phyloP scores from a whole-genome alignment of 2,797 vertebrate species.

The Darevskia nairensis region DNA sequence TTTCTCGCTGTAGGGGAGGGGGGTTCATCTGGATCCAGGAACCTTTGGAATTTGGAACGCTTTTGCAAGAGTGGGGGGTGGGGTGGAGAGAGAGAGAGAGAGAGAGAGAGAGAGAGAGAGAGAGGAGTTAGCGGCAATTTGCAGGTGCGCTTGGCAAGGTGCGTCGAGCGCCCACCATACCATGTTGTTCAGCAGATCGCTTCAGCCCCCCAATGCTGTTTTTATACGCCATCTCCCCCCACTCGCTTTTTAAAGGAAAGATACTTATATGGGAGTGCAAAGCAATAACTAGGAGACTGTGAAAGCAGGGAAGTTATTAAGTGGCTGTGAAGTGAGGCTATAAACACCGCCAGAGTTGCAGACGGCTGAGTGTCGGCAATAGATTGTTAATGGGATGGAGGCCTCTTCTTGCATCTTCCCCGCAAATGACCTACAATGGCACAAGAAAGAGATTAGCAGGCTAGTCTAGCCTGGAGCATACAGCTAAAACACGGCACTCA shows the following conservation, averaged over 20 bases:
- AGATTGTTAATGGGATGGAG: not conserved
- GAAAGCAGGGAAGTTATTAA: slow-evolving; percentile 31
- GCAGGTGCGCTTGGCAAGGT: slow-evolving; percentile 21
- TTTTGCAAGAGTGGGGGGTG: not conserved
- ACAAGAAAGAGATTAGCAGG: slow-evolving; percentile 19
- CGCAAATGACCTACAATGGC: not conserved
- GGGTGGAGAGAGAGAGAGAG: not conserved
- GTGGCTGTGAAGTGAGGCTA: slow-evolving; percentile 6
- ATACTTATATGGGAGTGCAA: slow-evolving; percentile 6
- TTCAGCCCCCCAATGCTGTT: slow-evolving; percentile 4
- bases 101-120: too few species aligned
- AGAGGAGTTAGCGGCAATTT: not conserved
- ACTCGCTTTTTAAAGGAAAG: slow-evolving; percentile 15
- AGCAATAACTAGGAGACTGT: slow-evolving; percentile 14
- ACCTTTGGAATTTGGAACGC: not conserved
- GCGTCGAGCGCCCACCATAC: not conserved
- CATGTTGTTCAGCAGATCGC: not conserved
- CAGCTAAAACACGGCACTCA: slow-evolving; percentile 7
- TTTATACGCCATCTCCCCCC: not conserved
- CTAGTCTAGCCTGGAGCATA: slow-evolving; percentile 16
- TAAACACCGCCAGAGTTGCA: not conserved
- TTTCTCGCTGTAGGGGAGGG: not conserved
- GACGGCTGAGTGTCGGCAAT: not conserved
- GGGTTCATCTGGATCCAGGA: not conserved
- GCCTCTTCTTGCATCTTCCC: not conserved